Evolutionary conservation across 1,140 invertebrate genomes (phyloP), one percentile per base, ranked within the genome.

Genomic region (Acromyrmex heyeri): DNA sequence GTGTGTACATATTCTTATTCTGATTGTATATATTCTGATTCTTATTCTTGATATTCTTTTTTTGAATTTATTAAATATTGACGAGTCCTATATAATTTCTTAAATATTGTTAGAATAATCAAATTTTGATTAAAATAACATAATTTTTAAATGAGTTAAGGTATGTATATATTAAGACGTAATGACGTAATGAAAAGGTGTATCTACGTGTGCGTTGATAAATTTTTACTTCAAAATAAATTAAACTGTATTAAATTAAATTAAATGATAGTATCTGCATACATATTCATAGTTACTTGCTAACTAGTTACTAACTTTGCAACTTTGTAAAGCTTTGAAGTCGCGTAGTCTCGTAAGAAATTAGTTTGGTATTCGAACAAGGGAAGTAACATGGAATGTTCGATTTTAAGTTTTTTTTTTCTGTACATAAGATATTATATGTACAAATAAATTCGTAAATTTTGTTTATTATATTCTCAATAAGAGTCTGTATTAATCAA

Each of bases 291-390:
- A 48, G 24, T 62, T 73, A 75, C 18, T 75, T 73, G 14, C 14
- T 50, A 83, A 62, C 27, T 83, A 75, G 24, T 83, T 61, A 6
- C 16, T 59, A 73, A 73, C 79, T 82, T 82, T 16, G n/a, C 27
- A 67, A 34, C 44, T 50, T 53, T 55, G 67, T 18, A 61, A 73
- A 12, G 38, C 67, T 81, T 81, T 69, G 67, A 82, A 61, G 79
- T 82, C 67, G 72, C 53, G 18, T 18, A 44, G 65, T 69, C 64
- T 69, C 24, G 44, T 6, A 64, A 57, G 67, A 73, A 82, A 82
- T 82, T 59, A 82, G 34, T 73, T 72, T 24, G 67, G 14, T 48
- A 48, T 34, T 82, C 21, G 30, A 57, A 59, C 78, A 57, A 72
- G 12, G 24, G 7, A 30, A 61, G 12, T 21, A 27, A 48, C 7